Conservation (phyloP, 2,888 invertebrate genomes). For the Phortica magna region DNA sequence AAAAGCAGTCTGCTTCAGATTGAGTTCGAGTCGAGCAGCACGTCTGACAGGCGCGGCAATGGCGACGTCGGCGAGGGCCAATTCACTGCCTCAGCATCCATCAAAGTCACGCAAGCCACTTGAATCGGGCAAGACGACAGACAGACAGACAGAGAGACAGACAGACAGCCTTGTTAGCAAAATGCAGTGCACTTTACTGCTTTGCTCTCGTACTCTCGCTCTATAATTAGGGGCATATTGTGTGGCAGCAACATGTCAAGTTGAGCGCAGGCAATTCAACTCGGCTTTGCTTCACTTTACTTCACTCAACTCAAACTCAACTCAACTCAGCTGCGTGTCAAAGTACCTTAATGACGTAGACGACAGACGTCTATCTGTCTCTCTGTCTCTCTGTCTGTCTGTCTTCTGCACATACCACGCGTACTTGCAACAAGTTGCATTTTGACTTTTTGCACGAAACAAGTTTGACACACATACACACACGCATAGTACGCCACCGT, state of each 20-base stretch:
- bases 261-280: neutral
- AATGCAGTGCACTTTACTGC: neutral
- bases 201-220: neutral
- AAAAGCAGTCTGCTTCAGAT: neutral
- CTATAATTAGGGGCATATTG: conserved; percentile 56
- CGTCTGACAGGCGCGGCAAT: conserved; percentile 3
- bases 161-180: neutral
- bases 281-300: neutral
- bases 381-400: neutral
- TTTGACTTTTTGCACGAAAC: too few relatives aligned
- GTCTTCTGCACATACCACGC: neutral
- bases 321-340: conserved; percentile 39
- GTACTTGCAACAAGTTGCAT: too few relatives aligned
- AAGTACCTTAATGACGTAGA: conserved; percentile 44
- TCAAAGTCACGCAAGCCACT: conserved; percentile 36
- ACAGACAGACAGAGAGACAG: conserved; percentile 1
- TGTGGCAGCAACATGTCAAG: conserved; percentile 58
- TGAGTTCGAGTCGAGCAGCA: conserved; percentile 4
- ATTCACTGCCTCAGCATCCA: conserved; percentile 27
- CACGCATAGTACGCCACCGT: too few relatives aligned
- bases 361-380: conserved; percentile 35
- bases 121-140: conserved; percentile 7
- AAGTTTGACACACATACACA: too few relatives aligned
- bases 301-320: neutral
- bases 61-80: neutral